Percentiles rank a stretch among this genome's conserved stretches.
Conservation (phyloP, 2,888 invertebrate species). For the Idaea aversata region DNA sequence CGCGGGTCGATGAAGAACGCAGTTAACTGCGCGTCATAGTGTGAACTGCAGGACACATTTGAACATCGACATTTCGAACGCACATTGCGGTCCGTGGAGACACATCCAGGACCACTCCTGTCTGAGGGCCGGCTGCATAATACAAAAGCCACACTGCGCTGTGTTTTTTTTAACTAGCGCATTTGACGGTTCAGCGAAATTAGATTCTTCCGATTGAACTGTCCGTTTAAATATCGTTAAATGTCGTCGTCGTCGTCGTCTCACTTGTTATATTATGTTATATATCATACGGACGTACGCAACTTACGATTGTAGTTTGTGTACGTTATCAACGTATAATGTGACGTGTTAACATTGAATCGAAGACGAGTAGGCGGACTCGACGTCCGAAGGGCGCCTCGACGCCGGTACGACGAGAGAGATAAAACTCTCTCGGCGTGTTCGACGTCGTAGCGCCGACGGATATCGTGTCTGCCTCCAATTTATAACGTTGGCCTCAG, state of each 20-base stretch:
- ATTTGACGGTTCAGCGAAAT: not conserved
- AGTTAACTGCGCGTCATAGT: too few relatives aligned
- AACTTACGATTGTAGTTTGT: constrained; percentile 26
- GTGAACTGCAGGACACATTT: constrained; percentile 54
- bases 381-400: not conserved
- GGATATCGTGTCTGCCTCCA: not conserved
- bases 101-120: too few relatives aligned
- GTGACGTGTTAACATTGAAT: constrained; percentile 3
- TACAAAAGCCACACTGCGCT: too few relatives aligned
- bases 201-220: constrained; percentile 6
- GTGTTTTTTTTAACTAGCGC: constrained; percentile 5
- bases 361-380: too few relatives aligned
- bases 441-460: constrained; percentile 5
- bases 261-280: constrained; percentile 16
- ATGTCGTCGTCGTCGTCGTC: constrained; percentile 21
- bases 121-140: too few relatives aligned
- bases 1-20: too few relatives aligned
- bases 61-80: constrained; percentile 83
- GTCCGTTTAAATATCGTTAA: constrained; percentile 13
- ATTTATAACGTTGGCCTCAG: constrained; percentile 4
- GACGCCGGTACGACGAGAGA: not conserved
- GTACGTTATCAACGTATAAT: too few relatives aligned
- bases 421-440: too few relatives aligned
- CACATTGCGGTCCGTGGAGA: constrained; percentile 34
- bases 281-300: constrained; percentile 9